phyloP scores from a whole-genome alignment of 2,888 invertebrate genomes.

The Ichneumoninae sp. region DNA sequence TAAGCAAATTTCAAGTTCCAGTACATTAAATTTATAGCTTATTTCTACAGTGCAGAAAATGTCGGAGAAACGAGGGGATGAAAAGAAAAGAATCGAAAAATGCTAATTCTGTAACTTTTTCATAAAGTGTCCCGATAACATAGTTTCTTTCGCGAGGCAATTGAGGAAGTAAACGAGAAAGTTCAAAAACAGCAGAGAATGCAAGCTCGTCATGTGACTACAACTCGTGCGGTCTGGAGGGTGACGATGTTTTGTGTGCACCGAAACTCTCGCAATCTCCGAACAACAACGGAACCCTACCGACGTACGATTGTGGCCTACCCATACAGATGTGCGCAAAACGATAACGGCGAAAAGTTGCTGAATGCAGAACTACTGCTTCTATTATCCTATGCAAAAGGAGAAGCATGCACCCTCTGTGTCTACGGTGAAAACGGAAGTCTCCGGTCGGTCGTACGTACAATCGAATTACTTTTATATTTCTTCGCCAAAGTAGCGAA shows the following conservation, averaged over 20 bases:
- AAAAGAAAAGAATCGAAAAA: neutral
- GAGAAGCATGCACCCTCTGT: constrained; percentile 27
- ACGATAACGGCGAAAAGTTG: constrained; percentile 68
- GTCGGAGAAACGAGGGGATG: too few species aligned
- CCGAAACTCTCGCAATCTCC: constrained; percentile 18
- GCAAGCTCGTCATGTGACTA: constrained; percentile 8
- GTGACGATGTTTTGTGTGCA: constrained; percentile 19
- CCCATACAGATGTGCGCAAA: constrained; percentile 42
- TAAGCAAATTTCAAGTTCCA: too few species aligned
- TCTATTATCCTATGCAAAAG: constrained; percentile 64
- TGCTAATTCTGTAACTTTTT: neutral
- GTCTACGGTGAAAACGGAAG: constrained; percentile 33
- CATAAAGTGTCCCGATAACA: neutral
- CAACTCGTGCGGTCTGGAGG: constrained; percentile 4
- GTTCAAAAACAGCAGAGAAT: neutral
- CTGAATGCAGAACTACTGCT: constrained; percentile 66
- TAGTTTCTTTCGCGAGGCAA: neutral
- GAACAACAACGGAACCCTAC: constrained; percentile 23
- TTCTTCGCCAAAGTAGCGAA: constrained; percentile 61
- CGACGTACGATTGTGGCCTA: constrained; percentile 23
- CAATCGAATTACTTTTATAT: constrained; percentile 65
- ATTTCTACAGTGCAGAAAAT: too few species aligned
- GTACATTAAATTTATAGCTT: too few species aligned
- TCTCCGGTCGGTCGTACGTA: constrained; percentile 54
- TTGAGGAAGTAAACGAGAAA: neutral